Percentiles rank a stretch among this genome's conserved stretches.
phyloP scores from a whole-genome alignment of 1,140 invertebrate genomes.

The Papilio polyxenes region DNA sequence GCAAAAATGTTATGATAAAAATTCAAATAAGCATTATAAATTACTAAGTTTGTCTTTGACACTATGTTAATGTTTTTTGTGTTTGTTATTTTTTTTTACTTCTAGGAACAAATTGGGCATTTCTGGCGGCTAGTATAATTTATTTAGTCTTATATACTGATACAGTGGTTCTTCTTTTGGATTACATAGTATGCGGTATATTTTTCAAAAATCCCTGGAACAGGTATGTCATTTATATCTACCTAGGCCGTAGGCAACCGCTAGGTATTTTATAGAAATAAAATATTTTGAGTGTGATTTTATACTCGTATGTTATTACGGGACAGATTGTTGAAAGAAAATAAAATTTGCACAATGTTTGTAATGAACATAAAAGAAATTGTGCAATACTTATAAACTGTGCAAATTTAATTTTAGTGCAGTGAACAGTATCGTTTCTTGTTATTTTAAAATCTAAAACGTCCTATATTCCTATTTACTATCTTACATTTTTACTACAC shows the following conservation, averaged over 20 bases:
- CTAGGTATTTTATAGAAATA: no score
- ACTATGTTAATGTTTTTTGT: neutral
- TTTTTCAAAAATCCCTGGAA: conserved; percentile 46
- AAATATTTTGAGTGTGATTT: no score
- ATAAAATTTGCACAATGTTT: no score
- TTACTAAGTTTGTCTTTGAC: neutral
- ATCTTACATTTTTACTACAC: conserved; percentile 15
- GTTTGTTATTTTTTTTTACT: neutral
- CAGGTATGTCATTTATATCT: conserved; percentile 40
- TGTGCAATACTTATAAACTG: no score
- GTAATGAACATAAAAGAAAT: no score
- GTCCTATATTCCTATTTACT: neutral
- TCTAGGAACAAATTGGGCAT: conserved; percentile 23
- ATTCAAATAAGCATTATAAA: no score
- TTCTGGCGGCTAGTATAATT: neutral
- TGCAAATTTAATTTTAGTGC: no score
- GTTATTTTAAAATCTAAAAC: no score
- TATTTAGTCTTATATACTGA: conserved; percentile 20
- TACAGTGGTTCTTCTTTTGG: conserved; percentile 3
- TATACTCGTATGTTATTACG: no score
- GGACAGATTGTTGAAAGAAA: no score
- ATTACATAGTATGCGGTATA: conserved; percentile 42
- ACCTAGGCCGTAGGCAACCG: neutral
- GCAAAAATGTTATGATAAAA: no score
- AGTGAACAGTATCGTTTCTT: no score